Conservation (phyloP, 2,888 invertebrate species). For the Chloromyia formosa region DNA sequence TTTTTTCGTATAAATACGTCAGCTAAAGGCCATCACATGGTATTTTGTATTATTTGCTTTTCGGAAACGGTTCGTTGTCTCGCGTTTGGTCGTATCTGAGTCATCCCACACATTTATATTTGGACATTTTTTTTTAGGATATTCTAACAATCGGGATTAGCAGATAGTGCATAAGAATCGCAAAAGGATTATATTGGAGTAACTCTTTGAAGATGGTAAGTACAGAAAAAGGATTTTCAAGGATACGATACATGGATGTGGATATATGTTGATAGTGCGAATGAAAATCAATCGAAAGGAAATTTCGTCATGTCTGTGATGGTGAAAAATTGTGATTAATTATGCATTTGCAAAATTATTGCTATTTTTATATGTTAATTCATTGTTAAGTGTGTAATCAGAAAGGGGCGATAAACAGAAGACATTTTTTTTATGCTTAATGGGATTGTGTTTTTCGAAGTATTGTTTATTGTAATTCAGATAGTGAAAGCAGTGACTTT, state of each 20-base stretch:
- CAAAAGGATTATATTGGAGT: constrained; percentile 1
- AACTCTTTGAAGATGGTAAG: constrained; percentile 7
- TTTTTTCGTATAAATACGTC: constrained; percentile 40
- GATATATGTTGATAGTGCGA: not conserved
- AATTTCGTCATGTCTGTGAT: no score
- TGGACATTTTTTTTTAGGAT: not conserved
- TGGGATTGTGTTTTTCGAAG: no score
- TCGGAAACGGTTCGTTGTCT: constrained; percentile 36
- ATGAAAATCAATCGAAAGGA: no score
- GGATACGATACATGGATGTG: not conserved
- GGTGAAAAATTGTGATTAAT: no score
- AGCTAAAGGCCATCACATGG: constrained; percentile 38
- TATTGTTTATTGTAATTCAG: no score
- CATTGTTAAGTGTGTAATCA: no score
- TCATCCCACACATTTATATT: not conserved
- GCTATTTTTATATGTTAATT: no score
- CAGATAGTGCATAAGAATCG: not conserved
- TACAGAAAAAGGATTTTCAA: not conserved
- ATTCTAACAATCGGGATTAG: not conserved
- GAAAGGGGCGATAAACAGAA: no score
- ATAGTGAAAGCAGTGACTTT: no score
- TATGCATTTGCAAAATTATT: no score
- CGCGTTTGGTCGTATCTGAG: not conserved
- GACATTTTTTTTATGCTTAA: no score
- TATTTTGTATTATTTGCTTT: constrained; percentile 43